Conservation (phyloP, 2,888 invertebrate species). For the Anaspis maculata region DNA sequence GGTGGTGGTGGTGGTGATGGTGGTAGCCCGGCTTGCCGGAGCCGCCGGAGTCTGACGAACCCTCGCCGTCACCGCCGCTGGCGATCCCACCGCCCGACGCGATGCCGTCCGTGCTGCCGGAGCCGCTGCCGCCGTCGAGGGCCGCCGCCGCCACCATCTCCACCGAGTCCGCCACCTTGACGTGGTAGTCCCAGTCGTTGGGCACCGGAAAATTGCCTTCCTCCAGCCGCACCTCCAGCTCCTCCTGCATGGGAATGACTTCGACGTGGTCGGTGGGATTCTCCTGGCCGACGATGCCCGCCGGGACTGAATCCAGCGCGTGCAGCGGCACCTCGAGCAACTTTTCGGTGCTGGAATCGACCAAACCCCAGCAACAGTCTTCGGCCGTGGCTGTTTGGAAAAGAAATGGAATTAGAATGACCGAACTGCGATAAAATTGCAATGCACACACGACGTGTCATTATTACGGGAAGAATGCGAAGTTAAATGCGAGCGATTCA, state of each 20-base stretch:
- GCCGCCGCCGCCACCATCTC: constrained; percentile 47
- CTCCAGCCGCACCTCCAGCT: constrained; percentile 49
- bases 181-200: constrained; percentile 41
- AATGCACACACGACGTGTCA: too few species aligned
- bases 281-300: constrained; percentile 10
- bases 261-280: constrained; percentile 37
- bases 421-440: too few species aligned
- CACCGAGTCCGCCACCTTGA: constrained; percentile 42
- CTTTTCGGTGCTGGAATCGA: constrained; percentile 45
- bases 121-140: constrained; percentile 15
- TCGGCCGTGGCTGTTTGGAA: constrained; percentile 28
- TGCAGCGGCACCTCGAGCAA: constrained; percentile 40
- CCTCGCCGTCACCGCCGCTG: too few species aligned
- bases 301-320: constrained; percentile 29
- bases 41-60: too few species aligned
- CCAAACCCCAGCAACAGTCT: constrained; percentile 44
- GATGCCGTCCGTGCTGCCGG: constrained; percentile 9
- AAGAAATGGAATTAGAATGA: too few species aligned
- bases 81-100: constrained; percentile 1
- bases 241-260: constrained; percentile 51
- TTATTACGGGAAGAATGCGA: too few species aligned
- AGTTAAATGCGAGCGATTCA: too few species aligned
- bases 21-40: too few species aligned
- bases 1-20: too few species aligned
- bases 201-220: constrained; percentile 45